phyloP scores from a whole-genome alignment of 1,140 invertebrate species.

The Oscheius sp. region DNA sequence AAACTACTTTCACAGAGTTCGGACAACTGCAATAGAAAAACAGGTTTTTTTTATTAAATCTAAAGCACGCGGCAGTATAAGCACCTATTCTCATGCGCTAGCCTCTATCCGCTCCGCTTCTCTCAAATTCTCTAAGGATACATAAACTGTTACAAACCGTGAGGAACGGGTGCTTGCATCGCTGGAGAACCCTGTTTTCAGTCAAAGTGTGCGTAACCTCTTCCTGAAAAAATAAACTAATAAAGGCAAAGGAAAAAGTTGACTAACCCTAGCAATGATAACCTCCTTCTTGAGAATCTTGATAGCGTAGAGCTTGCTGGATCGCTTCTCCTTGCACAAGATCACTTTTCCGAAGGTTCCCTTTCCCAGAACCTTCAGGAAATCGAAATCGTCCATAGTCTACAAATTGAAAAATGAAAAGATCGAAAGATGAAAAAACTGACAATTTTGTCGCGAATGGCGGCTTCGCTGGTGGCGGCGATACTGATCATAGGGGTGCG shows the following conservation, averaged over 20 bases:
- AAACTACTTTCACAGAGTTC: neutral
- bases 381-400: slow-evolving; percentile 63
- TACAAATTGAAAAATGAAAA: neutral
- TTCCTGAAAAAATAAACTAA: slow-evolving; percentile 68
- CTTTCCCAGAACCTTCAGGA: slow-evolving; percentile 90
- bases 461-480: slow-evolving; percentile 33
- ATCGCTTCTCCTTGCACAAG: slow-evolving; percentile 89
- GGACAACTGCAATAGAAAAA: too few relatives aligned
- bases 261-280: slow-evolving; percentile 73
- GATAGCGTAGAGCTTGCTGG: slow-evolving; percentile 89
- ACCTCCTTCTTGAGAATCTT: slow-evolving; percentile 99
- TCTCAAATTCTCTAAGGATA: too few relatives aligned
- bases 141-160: too few relatives aligned
- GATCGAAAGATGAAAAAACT: neutral
- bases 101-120: too few relatives aligned
- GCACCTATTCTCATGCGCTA: too few relatives aligned
- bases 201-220: slow-evolving; percentile 97
- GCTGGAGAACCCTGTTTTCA: slow-evolving; percentile 93
- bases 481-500: slow-evolving; percentile 32
- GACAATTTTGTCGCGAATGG: slow-evolving; percentile 50
- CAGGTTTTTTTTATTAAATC: too few relatives aligned
- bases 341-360: slow-evolving; percentile 99
- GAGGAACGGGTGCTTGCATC: slow-evolving; percentile 95
- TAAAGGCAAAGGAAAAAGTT: neutral
- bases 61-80: too few relatives aligned